Conservation (phyloP, 2,113 vertebrate genomes). For the Saccopteryx bilineata region DNA sequence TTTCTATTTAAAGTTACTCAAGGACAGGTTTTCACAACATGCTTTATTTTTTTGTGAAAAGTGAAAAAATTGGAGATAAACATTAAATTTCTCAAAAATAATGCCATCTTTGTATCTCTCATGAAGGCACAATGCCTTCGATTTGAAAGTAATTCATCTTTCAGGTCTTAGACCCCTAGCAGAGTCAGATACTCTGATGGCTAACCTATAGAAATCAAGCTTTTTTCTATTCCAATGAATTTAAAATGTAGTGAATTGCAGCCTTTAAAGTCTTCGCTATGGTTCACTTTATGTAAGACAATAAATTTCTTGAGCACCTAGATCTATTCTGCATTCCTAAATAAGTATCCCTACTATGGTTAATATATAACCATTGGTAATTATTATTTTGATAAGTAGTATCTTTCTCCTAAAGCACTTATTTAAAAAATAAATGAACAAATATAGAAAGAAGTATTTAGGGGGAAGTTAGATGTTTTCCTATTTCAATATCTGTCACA, state of each 20-base stretch:
- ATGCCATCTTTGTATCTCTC: not conserved
- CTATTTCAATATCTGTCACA: not conserved
- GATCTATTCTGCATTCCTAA: not conserved
- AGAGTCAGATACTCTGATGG: not conserved
- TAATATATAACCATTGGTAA: not conserved
- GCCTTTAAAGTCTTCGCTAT: not conserved
- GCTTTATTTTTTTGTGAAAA: conserved; percentile 47
- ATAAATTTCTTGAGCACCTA: not conserved
- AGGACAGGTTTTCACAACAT: not conserved
- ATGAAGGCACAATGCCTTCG: not conserved
- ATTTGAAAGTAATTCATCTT: not conserved
- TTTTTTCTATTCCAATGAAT: not conserved
- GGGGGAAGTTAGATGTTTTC: not conserved
- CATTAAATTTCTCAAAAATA: not conserved
- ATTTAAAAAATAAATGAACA: not conserved
- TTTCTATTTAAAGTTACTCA: conserved; percentile 20
- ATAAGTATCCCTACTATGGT: not conserved
- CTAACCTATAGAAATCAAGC: not conserved
- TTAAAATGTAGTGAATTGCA: not conserved
- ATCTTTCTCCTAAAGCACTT: not conserved
- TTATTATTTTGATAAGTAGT: conserved; percentile 9
- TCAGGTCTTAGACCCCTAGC: not conserved
- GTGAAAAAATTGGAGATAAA: not conserved
- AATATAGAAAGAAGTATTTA: not conserved
- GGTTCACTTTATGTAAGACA: not conserved